These are phyloP conservation scores for Perithous albicinctus DNA, from an alignment of 2,888 invertebrate species.

Conservation along the genomic window DNA sequence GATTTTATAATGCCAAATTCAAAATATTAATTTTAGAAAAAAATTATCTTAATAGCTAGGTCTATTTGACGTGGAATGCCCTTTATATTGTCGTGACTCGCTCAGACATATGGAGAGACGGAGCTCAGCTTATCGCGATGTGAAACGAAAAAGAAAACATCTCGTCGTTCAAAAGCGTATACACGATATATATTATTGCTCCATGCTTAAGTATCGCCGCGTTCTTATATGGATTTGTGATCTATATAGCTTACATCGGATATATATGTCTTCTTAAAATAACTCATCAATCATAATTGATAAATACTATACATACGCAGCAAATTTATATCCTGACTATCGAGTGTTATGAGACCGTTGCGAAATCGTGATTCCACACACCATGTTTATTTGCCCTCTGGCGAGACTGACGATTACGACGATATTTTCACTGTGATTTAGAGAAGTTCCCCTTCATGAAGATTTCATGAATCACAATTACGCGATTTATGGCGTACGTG, in stretches of 20 bases:
- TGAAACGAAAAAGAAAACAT: constrained; percentile 36
- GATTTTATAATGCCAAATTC: too few relatives aligned
- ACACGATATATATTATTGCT: constrained; percentile 31
- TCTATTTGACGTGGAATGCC: background rate
- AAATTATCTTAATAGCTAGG: background rate
- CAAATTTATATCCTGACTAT: constrained; percentile 12
- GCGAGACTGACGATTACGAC: background rate
- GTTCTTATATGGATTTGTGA: constrained; percentile 30
- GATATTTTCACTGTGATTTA: constrained; percentile 14
- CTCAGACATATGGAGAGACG: constrained; percentile 25
- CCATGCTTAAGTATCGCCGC: constrained; percentile 43
- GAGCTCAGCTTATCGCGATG: constrained; percentile 44
- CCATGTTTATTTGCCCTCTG: background rate
- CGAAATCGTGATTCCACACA: constrained; percentile 16
- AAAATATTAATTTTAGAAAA: too few relatives aligned
- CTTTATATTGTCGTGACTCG: constrained; percentile 25
- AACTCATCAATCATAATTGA: constrained; percentile 61
- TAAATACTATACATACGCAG: constrained; percentile 14
- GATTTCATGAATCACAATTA: constrained; percentile 38
- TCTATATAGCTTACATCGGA: constrained; percentile 35
- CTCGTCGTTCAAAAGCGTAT: constrained; percentile 11
- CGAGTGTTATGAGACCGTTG: constrained; percentile 28
- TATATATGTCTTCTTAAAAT: constrained; percentile 54
- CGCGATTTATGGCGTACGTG: constrained; percentile 17
- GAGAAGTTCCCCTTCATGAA: constrained; percentile 1